Evolutionary conservation across 2,888 invertebrate species (phyloP), one percentile per base, ranked within the genome.

Genomic region (Belgica antarctica): DNA sequence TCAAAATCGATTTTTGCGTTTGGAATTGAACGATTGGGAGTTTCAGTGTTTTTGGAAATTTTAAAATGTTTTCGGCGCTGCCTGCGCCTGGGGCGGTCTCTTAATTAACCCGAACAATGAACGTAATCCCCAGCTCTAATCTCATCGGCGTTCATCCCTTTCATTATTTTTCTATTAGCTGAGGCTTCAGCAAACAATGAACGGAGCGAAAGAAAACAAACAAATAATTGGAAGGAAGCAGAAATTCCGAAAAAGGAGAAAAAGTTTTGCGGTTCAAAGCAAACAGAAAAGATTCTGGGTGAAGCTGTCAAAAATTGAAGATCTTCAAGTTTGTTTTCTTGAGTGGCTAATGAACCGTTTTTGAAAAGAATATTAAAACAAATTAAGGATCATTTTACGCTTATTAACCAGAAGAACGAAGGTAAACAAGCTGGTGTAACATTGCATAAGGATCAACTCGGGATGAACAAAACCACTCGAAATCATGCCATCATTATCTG

Each of bases 131-230:
- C 22, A 22, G 22, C 22, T 52, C 22, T 52, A 22, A 52, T 52
- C 52, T 22, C 8, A 52, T 52, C 57, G 57, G 52, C 68, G 57
- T 57, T 57, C 52, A 68, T 68, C 57, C 68, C 52, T 52, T 68
- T 68, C 68, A 68, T 68, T 68, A 68, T 47, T 47, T 68, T 57
- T 31, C 57, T 34, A 68, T 68, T 68, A 66, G 65, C 52, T 52
- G 52, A 52, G 52, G 52, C 52, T 52, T 52, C 12, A 52, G 22
- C 52, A 17, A 52, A 52, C 52, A 52, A 41, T 41, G 41, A 41
- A n/a, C n/a, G n/a, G 41, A 41, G 41, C 41, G 4, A 41, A 41
- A 41, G 10, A 10, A 41, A 41, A 5, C 5, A 41, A 52, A 15
- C 4, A 52, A 24, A 52, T 52, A n/a, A 24, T 52, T 15, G n/a